phyloP scores from a whole-genome alignment of 2,888 invertebrate species.

The Lymantria monacha region DNA sequence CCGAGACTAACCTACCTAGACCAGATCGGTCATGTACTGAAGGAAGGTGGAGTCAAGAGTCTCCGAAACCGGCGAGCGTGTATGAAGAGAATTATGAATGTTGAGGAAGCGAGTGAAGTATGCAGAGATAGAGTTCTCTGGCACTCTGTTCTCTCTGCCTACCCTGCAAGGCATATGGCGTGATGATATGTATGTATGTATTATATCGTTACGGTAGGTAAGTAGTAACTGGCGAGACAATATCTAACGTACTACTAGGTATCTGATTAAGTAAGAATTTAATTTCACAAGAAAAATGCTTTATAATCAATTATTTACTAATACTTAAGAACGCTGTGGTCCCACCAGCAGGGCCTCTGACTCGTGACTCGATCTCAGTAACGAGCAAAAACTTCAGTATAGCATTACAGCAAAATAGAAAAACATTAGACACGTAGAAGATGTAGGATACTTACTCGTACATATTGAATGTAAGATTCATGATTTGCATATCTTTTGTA shows the following conservation, averaged over 20 bases:
- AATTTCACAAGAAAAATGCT: not conserved
- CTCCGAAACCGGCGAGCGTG: too few relatives aligned
- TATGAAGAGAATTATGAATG: too few relatives aligned
- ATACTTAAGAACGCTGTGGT: conserved; percentile 21
- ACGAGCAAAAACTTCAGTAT: conserved; percentile 73
- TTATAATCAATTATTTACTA: not conserved
- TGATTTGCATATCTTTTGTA: too few relatives aligned
- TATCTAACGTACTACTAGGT: not conserved
- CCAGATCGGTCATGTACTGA: too few relatives aligned
- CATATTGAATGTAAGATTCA: too few relatives aligned
- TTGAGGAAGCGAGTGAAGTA: too few relatives aligned
- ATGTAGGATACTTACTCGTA: conserved; percentile 19
- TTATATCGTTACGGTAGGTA: conserved; percentile 4
- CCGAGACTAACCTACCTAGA: too few relatives aligned
- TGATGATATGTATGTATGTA: too few relatives aligned
- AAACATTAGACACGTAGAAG: conserved; percentile 30
- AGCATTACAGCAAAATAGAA: conserved; percentile 42
- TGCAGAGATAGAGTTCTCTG: too few relatives aligned
- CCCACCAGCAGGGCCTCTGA: conserved; percentile 56
- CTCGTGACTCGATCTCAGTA: conserved; percentile 68
- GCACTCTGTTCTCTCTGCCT: too few relatives aligned
- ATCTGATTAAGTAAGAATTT: not conserved
- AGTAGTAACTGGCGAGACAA: not conserved
- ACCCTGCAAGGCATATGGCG: too few relatives aligned
- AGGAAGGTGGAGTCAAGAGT: too few relatives aligned